Base-by-base conservation (phyloP, 2,113 vertebrate genomes). In the Myanophis thanlyinensis region DNA sequence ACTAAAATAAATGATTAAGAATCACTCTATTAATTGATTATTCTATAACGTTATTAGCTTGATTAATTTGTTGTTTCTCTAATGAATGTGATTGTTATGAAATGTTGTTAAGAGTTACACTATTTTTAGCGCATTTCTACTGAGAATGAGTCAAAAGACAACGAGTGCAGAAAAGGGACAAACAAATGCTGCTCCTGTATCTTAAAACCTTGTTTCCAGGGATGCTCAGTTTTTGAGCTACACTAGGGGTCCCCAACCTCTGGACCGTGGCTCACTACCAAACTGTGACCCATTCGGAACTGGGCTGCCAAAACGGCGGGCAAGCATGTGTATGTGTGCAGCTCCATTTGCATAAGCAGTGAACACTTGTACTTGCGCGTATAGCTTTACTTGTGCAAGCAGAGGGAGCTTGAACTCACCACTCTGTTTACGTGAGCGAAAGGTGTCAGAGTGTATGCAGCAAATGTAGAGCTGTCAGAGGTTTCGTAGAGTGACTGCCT, bases 31-130 rank as follows among this genome's bases (percentile, higher is more conserved):
- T 91, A 85, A 85, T 22, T 23, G n/a, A 56, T 40, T 84, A 85
- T 85, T 56, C 90, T 25, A 44, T 89, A 89, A 89, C 22, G 46
- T 48, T 48, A 62, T 67, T 89, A 89, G 44, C 53, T 91, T 47
- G 80, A 91, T 85, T 90, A 49, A 89, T 49, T 80, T 85, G 27
- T 85, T 91, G 5, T 51, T 85, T 85, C 54, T 56, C 27, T 56
- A 85, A 91, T 6, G 13, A 52, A 56, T n/a, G 27, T 35, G 51
- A 86, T 86, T 91, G 40, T 54, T 86, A 22, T 5, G 25, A 44
- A 54, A 44, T 46, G 90, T 18, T 46, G 23, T 86, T 56, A 27
- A 15, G 40, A n/a, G 44, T 30, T 10, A 91, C 12, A 3, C 15
- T 22, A 23, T 86, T 35, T 52, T 86, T 86, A 54, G 54, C 54